Conservation (phyloP, 2,888 invertebrate genomes). For the Drosophila birchii region DNA sequence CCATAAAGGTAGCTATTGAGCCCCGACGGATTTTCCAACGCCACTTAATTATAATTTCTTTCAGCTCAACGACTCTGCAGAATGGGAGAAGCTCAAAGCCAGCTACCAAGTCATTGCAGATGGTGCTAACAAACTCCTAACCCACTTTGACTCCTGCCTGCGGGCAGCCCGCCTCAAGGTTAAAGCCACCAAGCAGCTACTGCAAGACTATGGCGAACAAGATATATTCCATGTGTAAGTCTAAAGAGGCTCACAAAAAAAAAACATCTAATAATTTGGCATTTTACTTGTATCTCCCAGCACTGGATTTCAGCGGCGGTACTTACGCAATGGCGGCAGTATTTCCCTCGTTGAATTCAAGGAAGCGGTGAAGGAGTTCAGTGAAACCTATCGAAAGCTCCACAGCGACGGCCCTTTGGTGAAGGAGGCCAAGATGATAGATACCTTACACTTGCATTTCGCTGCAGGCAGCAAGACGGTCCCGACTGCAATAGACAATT, state of each 20-base stretch:
- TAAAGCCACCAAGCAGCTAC: slow-evolving; percentile 15
- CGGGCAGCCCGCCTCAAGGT: slow-evolving; percentile 18
- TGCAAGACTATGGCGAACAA: not conserved
- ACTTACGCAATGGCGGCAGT: not conserved
- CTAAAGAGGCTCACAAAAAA: too few species aligned
- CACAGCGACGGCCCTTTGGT: not conserved
- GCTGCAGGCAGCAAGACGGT: not conserved
- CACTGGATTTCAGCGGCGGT: not conserved
- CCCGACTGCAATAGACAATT: not conserved
- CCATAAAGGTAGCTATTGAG: not conserved
- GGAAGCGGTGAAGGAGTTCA: not conserved
- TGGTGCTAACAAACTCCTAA: slow-evolving; percentile 7
- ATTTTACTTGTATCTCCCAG: not conserved
- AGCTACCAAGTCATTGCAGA: not conserved
- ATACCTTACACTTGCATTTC: slow-evolving; percentile 48
- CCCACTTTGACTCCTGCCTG: slow-evolving; percentile 44
- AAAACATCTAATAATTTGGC: too few species aligned
- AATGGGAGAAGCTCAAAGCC: slow-evolving; percentile 23
- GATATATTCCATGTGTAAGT: slow-evolving; percentile 59
- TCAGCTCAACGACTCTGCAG: slow-evolving; percentile 18
- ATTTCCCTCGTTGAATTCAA: slow-evolving; percentile 16
- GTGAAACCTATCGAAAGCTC: not conserved
- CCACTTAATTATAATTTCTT: not conserved
- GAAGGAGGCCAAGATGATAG: slow-evolving; percentile 8
- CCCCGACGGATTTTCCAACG: not conserved